Percentiles rank a stretch among this genome's conserved stretches.
phyloP scores from a whole-genome alignment of 2,888 invertebrate genomes.

The Drosophila pseudotakahashii region DNA sequence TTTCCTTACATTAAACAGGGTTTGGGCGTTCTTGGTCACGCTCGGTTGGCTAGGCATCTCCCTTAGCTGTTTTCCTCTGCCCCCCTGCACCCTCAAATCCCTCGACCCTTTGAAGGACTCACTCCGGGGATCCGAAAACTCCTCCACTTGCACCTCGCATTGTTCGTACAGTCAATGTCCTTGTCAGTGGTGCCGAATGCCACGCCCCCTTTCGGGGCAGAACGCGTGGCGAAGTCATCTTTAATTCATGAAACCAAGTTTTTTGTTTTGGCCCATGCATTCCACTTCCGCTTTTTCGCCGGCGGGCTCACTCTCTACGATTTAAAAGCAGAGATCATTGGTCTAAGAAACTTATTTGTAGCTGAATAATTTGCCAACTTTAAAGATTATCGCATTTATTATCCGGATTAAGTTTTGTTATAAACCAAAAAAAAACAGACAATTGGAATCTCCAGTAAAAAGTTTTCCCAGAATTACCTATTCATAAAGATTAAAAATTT shows the following conservation, averaged over 20 bases:
- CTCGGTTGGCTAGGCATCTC: slow-evolving; percentile 44
- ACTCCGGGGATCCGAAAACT: slow-evolving; percentile 20
- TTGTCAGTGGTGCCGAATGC: slow-evolving; percentile 32
- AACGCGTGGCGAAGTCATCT: slow-evolving; percentile 62
- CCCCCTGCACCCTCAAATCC: neutral
- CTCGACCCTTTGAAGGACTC: slow-evolving; percentile 57
- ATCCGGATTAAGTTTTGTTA: no score
- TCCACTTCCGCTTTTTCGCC: slow-evolving; percentile 31
- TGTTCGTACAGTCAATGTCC: slow-evolving; percentile 42
- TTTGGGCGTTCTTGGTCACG: slow-evolving; percentile 52
- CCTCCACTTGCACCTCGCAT: slow-evolving; percentile 45
- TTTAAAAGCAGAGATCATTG: slow-evolving; percentile 18
- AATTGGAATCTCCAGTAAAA: no score
- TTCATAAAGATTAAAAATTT: no score
- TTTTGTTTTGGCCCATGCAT: slow-evolving; percentile 34
- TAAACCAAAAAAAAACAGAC: no score
- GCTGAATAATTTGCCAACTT: no score
- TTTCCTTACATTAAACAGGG: slow-evolving; percentile 64
- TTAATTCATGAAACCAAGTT: slow-evolving; percentile 72
- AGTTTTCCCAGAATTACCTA: no score
- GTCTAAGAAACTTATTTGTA: slow-evolving; percentile 23
- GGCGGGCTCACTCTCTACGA: slow-evolving; percentile 17
- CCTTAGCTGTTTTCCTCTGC: neutral
- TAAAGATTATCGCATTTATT: no score
- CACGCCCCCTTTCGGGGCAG: slow-evolving; percentile 49